Percentiles rank a stretch among this genome's conserved stretches.
These are phyloP conservation scores for Drosophila longiperda DNA, from an alignment of 2,888 invertebrate species.

Conservation along the genomic window DNA sequence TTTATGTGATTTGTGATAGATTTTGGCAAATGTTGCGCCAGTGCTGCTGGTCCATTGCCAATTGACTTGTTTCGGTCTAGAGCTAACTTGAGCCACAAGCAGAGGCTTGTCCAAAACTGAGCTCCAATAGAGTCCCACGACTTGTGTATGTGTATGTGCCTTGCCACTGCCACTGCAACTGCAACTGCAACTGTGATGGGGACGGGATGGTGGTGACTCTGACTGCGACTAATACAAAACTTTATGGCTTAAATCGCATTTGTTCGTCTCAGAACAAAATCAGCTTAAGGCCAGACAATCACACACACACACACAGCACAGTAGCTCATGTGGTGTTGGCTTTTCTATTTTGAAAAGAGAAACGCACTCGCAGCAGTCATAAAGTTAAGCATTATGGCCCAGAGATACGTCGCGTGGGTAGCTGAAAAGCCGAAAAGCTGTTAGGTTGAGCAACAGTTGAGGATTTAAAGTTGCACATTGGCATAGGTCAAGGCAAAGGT, in stretches of 20 bases:
- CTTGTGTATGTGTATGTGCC: slow-evolving; percentile 8
- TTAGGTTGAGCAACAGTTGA: slow-evolving; percentile 12
- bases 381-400: slow-evolving; percentile 67
- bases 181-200: slow-evolving; percentile 7
- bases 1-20: slow-evolving; percentile 78
- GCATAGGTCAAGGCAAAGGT: slow-evolving; percentile 69
- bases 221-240: slow-evolving; percentile 67
- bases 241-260: slow-evolving; percentile 78
- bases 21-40: slow-evolving; percentile 75
- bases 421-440: slow-evolving; percentile 29
- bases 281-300: slow-evolving; percentile 65
- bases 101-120: slow-evolving; percentile 35
- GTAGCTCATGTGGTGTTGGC: slow-evolving; percentile 58
- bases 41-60: slow-evolving; percentile 27
- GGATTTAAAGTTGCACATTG: slow-evolving; percentile 17
- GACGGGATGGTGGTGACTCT: slow-evolving; percentile 5
- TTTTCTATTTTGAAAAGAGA: slow-evolving; percentile 72
- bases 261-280: slow-evolving; percentile 73
- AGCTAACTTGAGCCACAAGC: slow-evolving; percentile 17
- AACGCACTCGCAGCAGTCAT: slow-evolving; percentile 67
- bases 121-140: slow-evolving; percentile 20
- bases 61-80: slow-evolving; percentile 41
- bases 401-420: slow-evolving; percentile 55
- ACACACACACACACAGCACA: slow-evolving; percentile 30
- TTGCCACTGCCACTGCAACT: slow-evolving; percentile 5